Conservation (phyloP, 2,797 vertebrate species). For the Miichthys miiuy region DNA sequence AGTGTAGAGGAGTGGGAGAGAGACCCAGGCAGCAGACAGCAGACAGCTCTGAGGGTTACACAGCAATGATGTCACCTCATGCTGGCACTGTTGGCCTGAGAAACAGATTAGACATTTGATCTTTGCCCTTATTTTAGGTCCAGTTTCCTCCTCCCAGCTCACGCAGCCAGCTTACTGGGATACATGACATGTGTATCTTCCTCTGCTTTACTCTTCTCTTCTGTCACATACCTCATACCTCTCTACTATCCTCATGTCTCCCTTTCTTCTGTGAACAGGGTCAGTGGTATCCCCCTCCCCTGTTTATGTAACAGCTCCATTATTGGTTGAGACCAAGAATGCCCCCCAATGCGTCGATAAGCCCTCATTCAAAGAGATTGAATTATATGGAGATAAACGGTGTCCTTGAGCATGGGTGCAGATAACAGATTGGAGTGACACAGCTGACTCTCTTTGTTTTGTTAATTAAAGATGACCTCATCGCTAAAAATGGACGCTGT, state of each 20-base stretch:
- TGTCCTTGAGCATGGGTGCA: constrained; percentile 87
- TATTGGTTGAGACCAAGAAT: constrained; percentile 78
- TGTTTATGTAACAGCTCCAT: constrained; percentile 82
- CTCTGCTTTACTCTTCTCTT: constrained; percentile 39
- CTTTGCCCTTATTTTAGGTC: constrained; percentile 73
- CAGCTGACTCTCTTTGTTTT: constrained; percentile 89
- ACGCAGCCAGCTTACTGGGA: constrained; percentile 50
- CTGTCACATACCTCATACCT: constrained; percentile 57
- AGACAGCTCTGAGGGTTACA: constrained; percentile 58
- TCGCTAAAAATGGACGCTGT: constrained; percentile 89
- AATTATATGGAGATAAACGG: constrained; percentile 87
- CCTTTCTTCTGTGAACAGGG: constrained; percentile 53
- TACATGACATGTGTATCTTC: constrained; percentile 58
- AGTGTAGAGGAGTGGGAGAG: constrained; percentile 28
- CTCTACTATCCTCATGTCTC: constrained; percentile 51
- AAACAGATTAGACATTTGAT: constrained; percentile 76
- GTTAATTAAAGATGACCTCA: constrained; percentile 92
- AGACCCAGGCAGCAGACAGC: constrained; percentile 54
- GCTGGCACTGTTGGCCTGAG: constrained; percentile 66
- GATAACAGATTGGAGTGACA: constrained; percentile 89
- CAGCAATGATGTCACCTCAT: constrained; percentile 80
- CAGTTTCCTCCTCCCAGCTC: constrained; percentile 56
- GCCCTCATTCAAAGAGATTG: constrained; percentile 84
- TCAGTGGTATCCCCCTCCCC: constrained; percentile 69
- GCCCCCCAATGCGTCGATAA: constrained; percentile 80